Base-by-base conservation (phyloP, 1,140 invertebrate genomes). In the Temnothorax curvispinosus region DNA sequence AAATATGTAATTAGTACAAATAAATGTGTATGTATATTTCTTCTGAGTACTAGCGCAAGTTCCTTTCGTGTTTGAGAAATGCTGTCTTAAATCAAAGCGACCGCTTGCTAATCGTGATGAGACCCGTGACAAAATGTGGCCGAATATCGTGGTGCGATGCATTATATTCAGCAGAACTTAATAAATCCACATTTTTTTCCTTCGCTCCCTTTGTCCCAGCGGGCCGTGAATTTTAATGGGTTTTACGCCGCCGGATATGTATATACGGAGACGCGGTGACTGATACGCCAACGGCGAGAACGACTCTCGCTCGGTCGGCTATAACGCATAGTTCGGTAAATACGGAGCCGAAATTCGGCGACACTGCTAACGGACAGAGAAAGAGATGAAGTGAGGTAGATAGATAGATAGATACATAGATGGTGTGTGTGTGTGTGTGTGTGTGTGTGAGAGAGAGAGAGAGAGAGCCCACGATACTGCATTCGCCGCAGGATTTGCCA, bases 401-500 rank as follows among this genome's bases (percentile, higher is more conserved):
- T 50, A 54, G 50, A 15, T 6, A 32, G 52, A 32, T 1, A 67
- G 15, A 85, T 38, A 65, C 71, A 47, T 54, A 13, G 32, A 62
- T 62, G 27, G 38, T 27, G 47, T n/a, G n/a, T n/a, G n/a, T n/a
- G n/a, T n/a, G n/a, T n/a, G n/a, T n/a, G n/a, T n/a, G n/a, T n/a
- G n/a, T n/a, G n/a, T n/a, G n/a, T n/a, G n/a, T n/a, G 44, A 64
- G 69, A 85, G 41, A 38, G 18, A 21, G 38, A 62, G 27, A 52
- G 60, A 41, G n/a, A 54, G 67, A 47, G 11, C 41, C 62, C 72
- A 56, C 60, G 69, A 62, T 74, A 87, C 41, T 69, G 65, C 71
- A 62, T 87, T 91, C 86, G 65, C 87, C 85, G 54, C 82, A 86
- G 90, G 72, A 90, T 92, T 91, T 87, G 86, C 88, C 86, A 89